These are phyloP conservation scores for Mastomys natalensis DNA, from an alignment of 2,113 vertebrate species.

Conservation along the genomic window DNA sequence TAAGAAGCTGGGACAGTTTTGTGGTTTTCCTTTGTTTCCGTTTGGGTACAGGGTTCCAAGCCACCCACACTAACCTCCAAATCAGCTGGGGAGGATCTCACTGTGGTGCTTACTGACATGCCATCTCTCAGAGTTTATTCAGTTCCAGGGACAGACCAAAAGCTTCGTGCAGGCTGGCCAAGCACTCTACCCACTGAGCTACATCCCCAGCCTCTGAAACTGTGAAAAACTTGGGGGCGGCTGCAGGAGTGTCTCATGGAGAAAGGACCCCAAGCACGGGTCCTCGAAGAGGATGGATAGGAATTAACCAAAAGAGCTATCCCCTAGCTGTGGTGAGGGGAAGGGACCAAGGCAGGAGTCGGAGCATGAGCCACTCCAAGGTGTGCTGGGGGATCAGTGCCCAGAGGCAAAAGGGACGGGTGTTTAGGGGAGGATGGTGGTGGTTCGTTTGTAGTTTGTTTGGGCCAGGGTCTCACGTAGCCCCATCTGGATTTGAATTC, in stretches of 20 bases:
- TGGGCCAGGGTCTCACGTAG: neutral
- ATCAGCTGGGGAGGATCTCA: neutral
- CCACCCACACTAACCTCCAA: neutral
- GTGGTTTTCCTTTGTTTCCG: neutral
- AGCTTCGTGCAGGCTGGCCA: neutral
- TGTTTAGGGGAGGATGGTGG: neutral
- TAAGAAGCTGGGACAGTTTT: neutral
- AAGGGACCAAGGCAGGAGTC: neutral
- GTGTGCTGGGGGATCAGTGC: neutral
- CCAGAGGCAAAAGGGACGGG: neutral
- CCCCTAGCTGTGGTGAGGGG: neutral
- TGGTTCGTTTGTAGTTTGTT: neutral
- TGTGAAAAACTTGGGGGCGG: too few relatives aligned
- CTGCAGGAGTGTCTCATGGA: neutral
- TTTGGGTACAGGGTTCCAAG: neutral
- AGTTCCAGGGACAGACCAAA: too few relatives aligned
- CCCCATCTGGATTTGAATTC: neutral
- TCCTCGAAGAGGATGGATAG: neutral
- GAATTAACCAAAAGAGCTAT: neutral
- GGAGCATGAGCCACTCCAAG: neutral
- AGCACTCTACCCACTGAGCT: neutral
- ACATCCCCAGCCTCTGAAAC: neutral
- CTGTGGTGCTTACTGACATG: too few relatives aligned
- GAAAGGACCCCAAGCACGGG: neutral
- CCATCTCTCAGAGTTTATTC: too few relatives aligned